Base-by-base conservation (phyloP, 2,888 invertebrate species). In the Dicyrtomina minuta region DNA sequence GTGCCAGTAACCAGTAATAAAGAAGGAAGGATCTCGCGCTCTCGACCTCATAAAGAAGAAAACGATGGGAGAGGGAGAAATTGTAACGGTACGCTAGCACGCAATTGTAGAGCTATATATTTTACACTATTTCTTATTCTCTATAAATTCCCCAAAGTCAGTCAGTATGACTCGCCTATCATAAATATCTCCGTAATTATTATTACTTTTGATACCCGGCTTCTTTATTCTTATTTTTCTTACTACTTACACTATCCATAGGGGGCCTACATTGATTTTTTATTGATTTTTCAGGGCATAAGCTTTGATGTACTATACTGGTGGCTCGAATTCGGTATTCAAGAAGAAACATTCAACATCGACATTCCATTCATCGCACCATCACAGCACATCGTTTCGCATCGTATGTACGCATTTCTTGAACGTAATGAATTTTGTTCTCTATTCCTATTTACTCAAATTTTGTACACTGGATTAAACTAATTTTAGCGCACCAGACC, bases 91-190 rank as follows among this genome's bases (percentile, higher is more conserved):
- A 51, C 60, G 46, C 65, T 58, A 72, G 66, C 75, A 75, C 75
- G 75, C 75, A 73, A 75, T 73, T 75, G 73, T 72, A 72, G 70
- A 75, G 72, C 71, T 33, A 33, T 5, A 70, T 71, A 73, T 72
- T 72, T 74, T 72, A 70, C 73, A 72, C 71, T 68, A 65, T 58
- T 33, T 10, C 26, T 43, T 53, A 22, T 6, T 26, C 10, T 22
- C 1, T 53, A 5, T 3, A 22, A 3, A 22, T 53, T 24, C 53
- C 27, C 15, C n/a, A 62, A 62, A 49, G 62, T 62, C 51, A 62
- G 24, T 67, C 60, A 60, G 27, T 65, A 60, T 59, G 70, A 55
- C 60, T 64, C 49, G 59, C 62, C 58, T 39, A 67, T 49, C 58
- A 67, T 66, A 56, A 66, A 55, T 66, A 59, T 67, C 49, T 49